Conservation (phyloP, 2,797 vertebrate genomes). For the Chelonia mydas region DNA sequence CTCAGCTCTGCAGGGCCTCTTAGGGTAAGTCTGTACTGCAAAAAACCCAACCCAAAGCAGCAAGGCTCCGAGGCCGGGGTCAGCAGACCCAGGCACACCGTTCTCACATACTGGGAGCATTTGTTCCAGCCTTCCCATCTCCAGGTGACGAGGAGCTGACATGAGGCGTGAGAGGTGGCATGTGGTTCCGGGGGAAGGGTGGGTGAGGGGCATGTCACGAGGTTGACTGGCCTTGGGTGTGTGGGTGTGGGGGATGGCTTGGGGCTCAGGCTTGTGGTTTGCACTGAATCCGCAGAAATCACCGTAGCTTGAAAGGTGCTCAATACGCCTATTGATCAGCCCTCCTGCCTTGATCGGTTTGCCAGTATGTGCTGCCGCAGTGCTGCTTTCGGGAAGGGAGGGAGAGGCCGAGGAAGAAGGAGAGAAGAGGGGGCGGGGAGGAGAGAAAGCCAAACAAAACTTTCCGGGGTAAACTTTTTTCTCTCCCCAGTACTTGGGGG, state of each 20-base stretch:
- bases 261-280: slow-evolving; percentile 49
- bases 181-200: no score
- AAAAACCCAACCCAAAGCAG: background rate
- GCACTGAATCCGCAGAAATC: slow-evolving; percentile 81
- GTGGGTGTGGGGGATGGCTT: background rate
- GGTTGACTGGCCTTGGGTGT: accelerated
- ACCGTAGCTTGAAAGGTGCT: slow-evolving; percentile 80
- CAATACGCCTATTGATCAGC: slow-evolving; percentile 83
- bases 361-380: slow-evolving; percentile 74
- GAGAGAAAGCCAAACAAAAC: background rate
- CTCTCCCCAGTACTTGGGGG: background rate
- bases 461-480: background rate
- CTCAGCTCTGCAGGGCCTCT: background rate
- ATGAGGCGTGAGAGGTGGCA: background rate
- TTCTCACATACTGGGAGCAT: background rate
- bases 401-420: background rate
- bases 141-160: accelerated
- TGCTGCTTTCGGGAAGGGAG: slow-evolving; percentile 62
- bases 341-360: slow-evolving; percentile 71
- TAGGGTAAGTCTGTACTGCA: background rate
- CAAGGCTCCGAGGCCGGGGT: background rate
- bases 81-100: background rate
- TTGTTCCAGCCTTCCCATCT: background rate
- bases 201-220: background rate
- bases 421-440: slow-evolving; percentile 50